Evolutionary conservation across 2,888 invertebrate genomes (phyloP), one percentile per base, ranked within the genome.

Genomic region (Opisthograptis luteolata): DNA sequence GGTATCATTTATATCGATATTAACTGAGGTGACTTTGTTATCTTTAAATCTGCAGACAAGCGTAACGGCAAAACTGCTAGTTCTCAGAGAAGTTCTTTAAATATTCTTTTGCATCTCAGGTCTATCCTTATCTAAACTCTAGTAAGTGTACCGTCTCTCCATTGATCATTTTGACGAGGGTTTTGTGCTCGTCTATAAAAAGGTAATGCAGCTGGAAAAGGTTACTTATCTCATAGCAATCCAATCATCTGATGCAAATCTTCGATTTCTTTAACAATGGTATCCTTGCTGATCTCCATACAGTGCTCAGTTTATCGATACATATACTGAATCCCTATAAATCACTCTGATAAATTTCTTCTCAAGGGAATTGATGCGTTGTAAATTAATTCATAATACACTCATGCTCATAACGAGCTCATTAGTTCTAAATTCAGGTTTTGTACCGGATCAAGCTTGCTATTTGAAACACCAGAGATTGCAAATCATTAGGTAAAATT

Each of bases 351-450:
- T 27, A 37, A 37, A 37, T 45, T 43, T 24, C 37, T 44, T 9
- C 20, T 35, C 30, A 30, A 7, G 17, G 25, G 37, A 47, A 47
- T 47, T 28, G 39, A 47, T 42, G 24, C 36, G 36, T 42, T 41
- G 31, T 36, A 13, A 48, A 37, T 55, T 55, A 25, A 34, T 36
- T 15, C 30, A 15, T 55, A 32, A 25, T 25, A 12, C 27, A 42
- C 36, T 50, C 27, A 34, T 37, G 47, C 48, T 55, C 28, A 27
- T 49, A 56, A 52, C 49, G 56, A 57, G 50, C 50, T 53, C 49
- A 35, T 45, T 57, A 37, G 28, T 34, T 28, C 17, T 24, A 13
- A 22, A 43, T 32, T 17, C 25, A 17, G 25, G 20, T 41, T 25
- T 24, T 39, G 34, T 27, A 19, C 14, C 10, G 40, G 28, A 53